Percentiles rank a stretch among this genome's conserved stretches.
Conservation (phyloP, 2,888 invertebrate genomes). For the Erebia ligea region DNA sequence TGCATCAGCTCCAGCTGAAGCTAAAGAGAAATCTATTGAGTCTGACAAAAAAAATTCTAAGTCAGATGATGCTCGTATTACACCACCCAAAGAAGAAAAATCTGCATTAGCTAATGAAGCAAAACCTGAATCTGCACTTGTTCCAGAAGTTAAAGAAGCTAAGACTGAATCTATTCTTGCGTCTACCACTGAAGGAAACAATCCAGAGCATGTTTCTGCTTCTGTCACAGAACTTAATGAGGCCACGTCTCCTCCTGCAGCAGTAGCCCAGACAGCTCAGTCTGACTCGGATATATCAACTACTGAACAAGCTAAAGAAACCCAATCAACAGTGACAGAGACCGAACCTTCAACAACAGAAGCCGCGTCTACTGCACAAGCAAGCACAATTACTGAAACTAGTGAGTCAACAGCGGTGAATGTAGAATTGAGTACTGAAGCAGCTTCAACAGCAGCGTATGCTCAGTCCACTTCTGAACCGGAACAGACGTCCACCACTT, state of each 20-base stretch:
- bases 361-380: constrained; percentile 27
- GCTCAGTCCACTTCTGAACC: constrained; percentile 44
- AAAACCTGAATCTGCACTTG: constrained; percentile 17
- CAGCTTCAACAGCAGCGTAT: constrained; percentile 45
- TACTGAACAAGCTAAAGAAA: constrained; percentile 20
- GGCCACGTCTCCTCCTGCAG: constrained; percentile 18
- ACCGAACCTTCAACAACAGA: constrained; percentile 9
- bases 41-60: constrained; percentile 9
- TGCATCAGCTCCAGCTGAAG: constrained; percentile 46
- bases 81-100: constrained; percentile 4
- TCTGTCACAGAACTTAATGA: constrained; percentile 12
- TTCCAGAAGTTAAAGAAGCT: constrained; percentile 9
- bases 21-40: constrained; percentile 31
- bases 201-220: neutral
- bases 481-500: constrained; percentile 39
- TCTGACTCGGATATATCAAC: constrained; percentile 8
- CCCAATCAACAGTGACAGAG: constrained; percentile 16
- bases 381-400: constrained; percentile 33
- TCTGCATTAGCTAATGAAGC: constrained; percentile 14
- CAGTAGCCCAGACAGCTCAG: constrained; percentile 29
- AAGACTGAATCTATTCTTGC: constrained; percentile 27
- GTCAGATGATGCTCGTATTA: constrained; percentile 26
- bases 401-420: constrained; percentile 30
- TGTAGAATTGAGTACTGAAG: constrained; percentile 38
- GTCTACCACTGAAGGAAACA: constrained; percentile 20